phyloP scores from a whole-genome alignment of 2,113 vertebrate species.

The Trachemys scripta region DNA sequence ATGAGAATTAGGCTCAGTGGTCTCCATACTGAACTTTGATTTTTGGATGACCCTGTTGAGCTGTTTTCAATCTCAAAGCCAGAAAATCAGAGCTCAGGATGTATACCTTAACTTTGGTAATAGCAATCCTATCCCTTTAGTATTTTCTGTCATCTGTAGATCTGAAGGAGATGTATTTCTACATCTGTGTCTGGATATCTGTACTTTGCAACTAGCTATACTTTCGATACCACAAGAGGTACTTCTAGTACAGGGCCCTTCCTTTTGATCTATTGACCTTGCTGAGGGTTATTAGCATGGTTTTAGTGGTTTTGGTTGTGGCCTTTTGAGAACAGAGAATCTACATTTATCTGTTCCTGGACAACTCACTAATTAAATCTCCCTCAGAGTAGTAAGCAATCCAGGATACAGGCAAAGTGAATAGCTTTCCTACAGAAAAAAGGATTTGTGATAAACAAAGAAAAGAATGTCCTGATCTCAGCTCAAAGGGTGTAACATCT shows the following conservation, averaged over 20 bases:
- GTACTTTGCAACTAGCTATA: background rate
- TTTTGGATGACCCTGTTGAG: background rate
- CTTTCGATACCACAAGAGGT: background rate
- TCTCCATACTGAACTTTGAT: background rate
- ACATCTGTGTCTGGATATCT: background rate
- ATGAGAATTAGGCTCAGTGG: background rate
- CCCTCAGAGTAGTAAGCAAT: background rate
- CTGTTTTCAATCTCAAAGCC: background rate
- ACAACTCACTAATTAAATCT: background rate
- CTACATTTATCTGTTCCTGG: background rate
- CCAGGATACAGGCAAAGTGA: background rate
- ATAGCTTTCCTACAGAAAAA: background rate
- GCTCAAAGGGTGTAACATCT: too few relatives aligned
- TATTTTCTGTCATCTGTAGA: background rate
- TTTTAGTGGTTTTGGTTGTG: background rate
- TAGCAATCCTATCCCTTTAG: background rate
- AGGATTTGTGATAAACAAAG: background rate
- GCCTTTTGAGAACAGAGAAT: background rate
- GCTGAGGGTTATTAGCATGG: background rate
- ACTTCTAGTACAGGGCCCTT: background rate
- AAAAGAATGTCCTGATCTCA: background rate
- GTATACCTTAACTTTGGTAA: background rate
- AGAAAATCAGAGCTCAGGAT: background rate
- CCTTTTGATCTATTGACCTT: background rate
- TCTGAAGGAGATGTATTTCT: background rate